Conservation (phyloP, 2,113 vertebrate genomes). For the Gobius niger region DNA sequence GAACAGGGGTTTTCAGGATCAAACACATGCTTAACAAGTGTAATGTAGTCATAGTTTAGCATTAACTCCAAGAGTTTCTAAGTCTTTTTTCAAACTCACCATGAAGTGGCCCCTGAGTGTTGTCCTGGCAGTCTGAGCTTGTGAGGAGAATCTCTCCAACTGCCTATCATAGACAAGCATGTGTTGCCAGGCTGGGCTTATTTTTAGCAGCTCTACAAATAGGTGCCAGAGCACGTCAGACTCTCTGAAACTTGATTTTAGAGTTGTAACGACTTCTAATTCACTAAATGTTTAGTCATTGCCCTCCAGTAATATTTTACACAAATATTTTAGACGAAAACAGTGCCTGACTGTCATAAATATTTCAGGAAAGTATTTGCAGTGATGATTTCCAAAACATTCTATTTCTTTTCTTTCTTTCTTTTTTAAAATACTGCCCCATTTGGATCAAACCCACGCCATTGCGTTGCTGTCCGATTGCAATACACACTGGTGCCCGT, state of each 20-base stretch:
- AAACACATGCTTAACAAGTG: conserved; percentile 32
- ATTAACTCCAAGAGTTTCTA: conserved; percentile 12
- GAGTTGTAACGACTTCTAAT: conserved; percentile 36
- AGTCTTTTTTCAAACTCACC: conserved; percentile 63
- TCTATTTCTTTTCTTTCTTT: too few species aligned
- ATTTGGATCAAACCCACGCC: too few species aligned
- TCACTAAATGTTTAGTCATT: not conserved
- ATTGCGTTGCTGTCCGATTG: too few species aligned
- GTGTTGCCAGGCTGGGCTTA: conserved; percentile 75
- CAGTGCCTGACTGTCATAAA: not conserved
- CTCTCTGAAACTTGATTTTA: conserved; percentile 72
- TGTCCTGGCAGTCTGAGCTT: conserved; percentile 63
- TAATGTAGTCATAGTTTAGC: conserved; percentile 8
- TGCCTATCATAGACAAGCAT: conserved; percentile 78
- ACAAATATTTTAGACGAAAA: not conserved
- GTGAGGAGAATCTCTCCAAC: conserved; percentile 68
- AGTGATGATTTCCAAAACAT: too few species aligned
- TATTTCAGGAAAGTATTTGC: not conserved
- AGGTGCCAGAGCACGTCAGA: conserved; percentile 77
- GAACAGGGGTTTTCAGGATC: conserved; percentile 23
- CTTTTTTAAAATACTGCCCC: too few species aligned
- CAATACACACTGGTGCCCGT: too few species aligned
- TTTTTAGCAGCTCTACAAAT: conserved; percentile 82
- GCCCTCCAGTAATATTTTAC: too few species aligned
- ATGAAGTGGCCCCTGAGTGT: conserved; percentile 64